A percentile compares a stretch with the other conserved stretches of the same genome.
These are phyloP conservation scores for Drosophila neocordata DNA, from an alignment of 1,140 invertebrate species.

Conservation along the genomic window DNA sequence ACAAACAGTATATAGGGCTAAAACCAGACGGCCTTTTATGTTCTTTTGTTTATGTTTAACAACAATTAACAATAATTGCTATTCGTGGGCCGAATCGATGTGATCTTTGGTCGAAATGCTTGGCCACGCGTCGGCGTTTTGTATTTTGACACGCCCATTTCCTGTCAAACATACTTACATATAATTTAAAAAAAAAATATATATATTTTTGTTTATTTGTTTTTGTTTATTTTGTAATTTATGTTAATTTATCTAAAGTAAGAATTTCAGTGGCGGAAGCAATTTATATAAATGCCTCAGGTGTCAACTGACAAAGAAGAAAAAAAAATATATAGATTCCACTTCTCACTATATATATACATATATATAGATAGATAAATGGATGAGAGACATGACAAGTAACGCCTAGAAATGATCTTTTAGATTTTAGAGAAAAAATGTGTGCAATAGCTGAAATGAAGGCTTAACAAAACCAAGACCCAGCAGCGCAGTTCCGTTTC, in stretches of 20 bases:
- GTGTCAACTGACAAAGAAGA: constrained; percentile 42
- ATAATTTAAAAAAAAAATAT: not conserved
- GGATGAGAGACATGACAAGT: constrained; percentile 39
- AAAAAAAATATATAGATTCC: constrained; percentile 11
- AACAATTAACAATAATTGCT: constrained; percentile 54
- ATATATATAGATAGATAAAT: constrained; percentile 25
- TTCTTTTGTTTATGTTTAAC: constrained; percentile 40
- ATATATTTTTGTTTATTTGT: constrained; percentile 25
- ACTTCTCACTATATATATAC: not conserved
- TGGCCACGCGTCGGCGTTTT: constrained; percentile 62
- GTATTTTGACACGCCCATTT: constrained; percentile 46
- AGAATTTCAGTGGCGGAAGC: constrained; percentile 62
- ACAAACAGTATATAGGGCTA: not conserved
- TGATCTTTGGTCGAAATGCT: constrained; percentile 28
- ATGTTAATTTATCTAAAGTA: constrained; percentile 35
- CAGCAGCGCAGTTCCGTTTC: too few species aligned
- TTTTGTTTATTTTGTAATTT: constrained; percentile 35
- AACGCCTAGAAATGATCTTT: constrained; percentile 37
- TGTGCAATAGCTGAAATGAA: not conserved
- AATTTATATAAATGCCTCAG: constrained; percentile 50
- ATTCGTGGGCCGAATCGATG: constrained; percentile 43
- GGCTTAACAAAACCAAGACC: not conserved
- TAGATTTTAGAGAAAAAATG: not conserved
- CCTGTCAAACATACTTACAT: constrained; percentile 42
- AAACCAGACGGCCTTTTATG: not conserved